Conservation (phyloP, 2,797 vertebrate species). For the Dallia pectoralis region DNA sequence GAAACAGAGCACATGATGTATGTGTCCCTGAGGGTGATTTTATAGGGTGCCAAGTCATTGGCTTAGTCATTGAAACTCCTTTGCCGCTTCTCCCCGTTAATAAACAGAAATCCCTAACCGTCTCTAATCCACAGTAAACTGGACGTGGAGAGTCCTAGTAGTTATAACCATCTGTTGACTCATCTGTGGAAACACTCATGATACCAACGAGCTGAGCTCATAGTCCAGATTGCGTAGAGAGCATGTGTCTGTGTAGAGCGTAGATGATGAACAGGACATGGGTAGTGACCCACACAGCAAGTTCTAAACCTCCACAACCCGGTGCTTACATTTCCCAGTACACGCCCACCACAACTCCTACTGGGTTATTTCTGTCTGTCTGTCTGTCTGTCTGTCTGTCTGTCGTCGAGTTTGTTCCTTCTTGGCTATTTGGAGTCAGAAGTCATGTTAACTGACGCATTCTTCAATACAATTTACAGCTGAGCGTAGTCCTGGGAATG, state of each 20-base stretch:
- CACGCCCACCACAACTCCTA: conserved; percentile 6
- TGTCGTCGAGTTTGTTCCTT: not conserved
- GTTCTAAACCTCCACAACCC: not conserved
- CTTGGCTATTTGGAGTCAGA: not conserved
- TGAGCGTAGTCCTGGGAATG: not conserved
- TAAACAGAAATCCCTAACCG: too few species aligned
- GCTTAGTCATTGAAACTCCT: too few species aligned
- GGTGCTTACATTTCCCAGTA: not conserved
- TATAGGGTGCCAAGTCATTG: not conserved
- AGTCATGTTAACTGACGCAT: conserved; percentile 4
- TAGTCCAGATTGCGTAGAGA: not conserved
- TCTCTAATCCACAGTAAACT: not conserved
- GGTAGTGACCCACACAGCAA: not conserved
- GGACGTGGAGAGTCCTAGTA: not conserved
- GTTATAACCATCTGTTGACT: not conserved
- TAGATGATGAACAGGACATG: not conserved
- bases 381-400: conserved; percentile 22
- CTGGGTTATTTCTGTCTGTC: conserved; percentile 30
- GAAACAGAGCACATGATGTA: conserved; percentile 1
- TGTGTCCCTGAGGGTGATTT: not conserved
- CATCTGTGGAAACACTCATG: not conserved
- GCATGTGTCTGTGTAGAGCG: not conserved
- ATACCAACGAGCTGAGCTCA: not conserved
- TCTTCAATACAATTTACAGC: conserved; percentile 11
- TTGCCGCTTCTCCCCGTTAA: not conserved